These are phyloP conservation scores for Hylomyscus alleni DNA, from an alignment of 2,797 vertebrate genomes.

Conservation along the genomic window DNA sequence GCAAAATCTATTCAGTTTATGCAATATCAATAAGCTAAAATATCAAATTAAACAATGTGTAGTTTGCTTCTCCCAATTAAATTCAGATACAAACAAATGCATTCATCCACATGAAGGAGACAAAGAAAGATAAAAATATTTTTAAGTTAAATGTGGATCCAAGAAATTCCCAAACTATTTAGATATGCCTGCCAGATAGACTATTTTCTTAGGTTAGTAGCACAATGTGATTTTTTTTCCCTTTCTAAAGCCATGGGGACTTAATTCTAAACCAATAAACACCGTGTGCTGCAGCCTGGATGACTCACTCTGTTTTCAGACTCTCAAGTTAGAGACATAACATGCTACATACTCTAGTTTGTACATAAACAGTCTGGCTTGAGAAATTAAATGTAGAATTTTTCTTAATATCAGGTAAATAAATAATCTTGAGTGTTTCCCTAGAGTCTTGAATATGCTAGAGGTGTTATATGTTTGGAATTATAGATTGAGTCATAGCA, in stretches of 20 bases:
- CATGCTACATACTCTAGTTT: not conserved
- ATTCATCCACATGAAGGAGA: not conserved
- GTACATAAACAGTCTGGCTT: not conserved
- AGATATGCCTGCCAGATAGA: not conserved
- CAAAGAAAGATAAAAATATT: not conserved
- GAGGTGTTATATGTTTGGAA: not conserved
- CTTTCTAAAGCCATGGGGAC: not conserved
- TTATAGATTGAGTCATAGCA: not conserved
- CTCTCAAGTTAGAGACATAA: not conserved
- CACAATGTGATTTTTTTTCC: not conserved
- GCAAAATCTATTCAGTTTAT: constrained; percentile 8
- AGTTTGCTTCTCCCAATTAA: not conserved
- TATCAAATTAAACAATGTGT: not conserved
- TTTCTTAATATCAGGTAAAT: not conserved
- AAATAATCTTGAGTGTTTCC: not conserved
- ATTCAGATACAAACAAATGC: not conserved
- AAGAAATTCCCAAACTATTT: not conserved
- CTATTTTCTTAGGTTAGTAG: not conserved
- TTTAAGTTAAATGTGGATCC: not conserved
- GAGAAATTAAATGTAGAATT: not conserved
- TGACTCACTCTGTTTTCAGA: not conserved
- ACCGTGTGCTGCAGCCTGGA: not conserved
- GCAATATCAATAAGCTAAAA: not conserved
- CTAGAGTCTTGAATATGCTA: not conserved
- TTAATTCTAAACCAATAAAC: not conserved